Base-by-base conservation (phyloP, 2,113 vertebrate species). In the Tricholaema leucomelas region DNA sequence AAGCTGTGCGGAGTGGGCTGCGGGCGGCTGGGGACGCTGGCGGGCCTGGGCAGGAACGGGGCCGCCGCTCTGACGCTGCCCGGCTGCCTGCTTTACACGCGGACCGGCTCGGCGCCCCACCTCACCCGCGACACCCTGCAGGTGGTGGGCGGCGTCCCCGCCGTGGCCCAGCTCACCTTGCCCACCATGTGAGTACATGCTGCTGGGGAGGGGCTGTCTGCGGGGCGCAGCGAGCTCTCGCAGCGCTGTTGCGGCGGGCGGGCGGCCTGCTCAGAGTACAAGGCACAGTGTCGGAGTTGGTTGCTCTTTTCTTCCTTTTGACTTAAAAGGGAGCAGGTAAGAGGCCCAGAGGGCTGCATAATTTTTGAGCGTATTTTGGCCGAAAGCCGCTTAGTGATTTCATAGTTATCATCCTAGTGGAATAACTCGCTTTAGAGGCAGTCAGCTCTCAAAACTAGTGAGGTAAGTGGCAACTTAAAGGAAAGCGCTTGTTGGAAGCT, bases 11-110 rank as follows among this genome's bases (percentile, higher is more conserved):
- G 97, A 16, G 97, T 98, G 63, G 90, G 97, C 42, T 96, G 97
- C 85, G 98, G 97, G 46, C 98, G 99, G 33, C 96, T 99, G 48
- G 99, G 99, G 35, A 96, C 96, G 50, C 96, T 99, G 93, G 97
- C 48, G 76, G 97, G 95, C n/a, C 78, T 98, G 50, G 98, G 98
- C 44, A 97, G 94, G 91, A 95, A 93, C 19, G 97, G 95, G 8
- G 93, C 97, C 30, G 91, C 79, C 55, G 96, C 96, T 5, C 59
- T 99, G 86, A 97, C 99, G 28, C 93, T 99, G 71, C 99, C 99
- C 7, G 98, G 98, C 15, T 99, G 98, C 96, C 94, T 99, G 60
- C 97, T 99, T 31, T 99, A 99, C 95, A 99, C 99, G 18, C 98
- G 96, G 89, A 96, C 97, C 12, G 98, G 98, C 33, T 97, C 98